Evolutionary conservation across 2,113 vertebrate species (phyloP).

Genomic region (Clarias batrachus): DNA sequence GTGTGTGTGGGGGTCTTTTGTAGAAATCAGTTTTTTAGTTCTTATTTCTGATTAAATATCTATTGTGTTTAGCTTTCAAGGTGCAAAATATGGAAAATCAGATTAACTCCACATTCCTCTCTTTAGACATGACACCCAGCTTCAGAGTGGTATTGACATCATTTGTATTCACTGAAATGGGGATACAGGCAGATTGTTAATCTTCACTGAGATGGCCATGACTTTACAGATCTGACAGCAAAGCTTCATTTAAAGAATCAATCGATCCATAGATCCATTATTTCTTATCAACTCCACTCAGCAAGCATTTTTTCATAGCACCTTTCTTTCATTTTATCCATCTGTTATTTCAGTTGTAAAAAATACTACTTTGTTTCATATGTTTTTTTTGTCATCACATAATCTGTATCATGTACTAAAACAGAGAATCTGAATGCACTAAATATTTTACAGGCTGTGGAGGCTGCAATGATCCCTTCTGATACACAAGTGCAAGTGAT

Average conservation of each 20-base stretch:
- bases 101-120: background rate
- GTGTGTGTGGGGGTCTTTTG: background rate
- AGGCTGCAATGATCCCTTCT: conserved; percentile 58
- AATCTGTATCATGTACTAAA: background rate
- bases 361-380: background rate
- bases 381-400: background rate
- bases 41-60: background rate
- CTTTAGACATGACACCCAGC: background rate
- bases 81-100: background rate
- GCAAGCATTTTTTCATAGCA: background rate
- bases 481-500: conserved; percentile 52
- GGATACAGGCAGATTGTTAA: background rate
- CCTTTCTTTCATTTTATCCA: conserved; percentile 38
- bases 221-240: background rate
- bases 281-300: background rate
- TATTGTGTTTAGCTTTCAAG: background rate
- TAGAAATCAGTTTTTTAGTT: background rate
- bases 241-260: background rate
- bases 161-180: background rate
- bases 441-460: conserved; percentile 59
- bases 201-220: background rate
- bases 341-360: conserved; percentile 1
- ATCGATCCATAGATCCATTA: background rate
- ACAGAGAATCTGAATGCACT: background rate
- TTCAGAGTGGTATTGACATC: background rate